phyloP scores from a whole-genome alignment of 2,797 vertebrate genomes.

The Poecilia velifera region DNA sequence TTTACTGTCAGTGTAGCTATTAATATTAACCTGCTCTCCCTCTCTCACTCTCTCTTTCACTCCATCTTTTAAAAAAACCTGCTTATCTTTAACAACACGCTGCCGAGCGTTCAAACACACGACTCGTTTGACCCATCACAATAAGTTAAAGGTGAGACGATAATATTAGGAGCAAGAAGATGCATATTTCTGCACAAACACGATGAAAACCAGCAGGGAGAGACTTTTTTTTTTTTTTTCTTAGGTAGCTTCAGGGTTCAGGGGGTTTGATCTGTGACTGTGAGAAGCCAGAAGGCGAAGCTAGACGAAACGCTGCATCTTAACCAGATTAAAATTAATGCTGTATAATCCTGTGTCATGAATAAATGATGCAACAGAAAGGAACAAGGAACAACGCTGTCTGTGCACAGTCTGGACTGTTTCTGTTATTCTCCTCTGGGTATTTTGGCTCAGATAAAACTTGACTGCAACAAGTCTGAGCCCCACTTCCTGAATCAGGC shows the following conservation, averaged over 20 bases:
- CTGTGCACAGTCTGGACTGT: conserved; percentile 51
- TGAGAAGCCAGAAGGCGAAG: background rate
- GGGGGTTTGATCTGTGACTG: conserved; percentile 25
- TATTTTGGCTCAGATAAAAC: conserved; percentile 69
- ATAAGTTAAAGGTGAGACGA: background rate
- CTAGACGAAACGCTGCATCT: conserved; percentile 7
- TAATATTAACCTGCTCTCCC: conserved; percentile 76
- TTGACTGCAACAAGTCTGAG: conserved; percentile 24
- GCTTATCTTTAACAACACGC: conserved; percentile 34
- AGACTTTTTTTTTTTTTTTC: conserved; percentile 1
- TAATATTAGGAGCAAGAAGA: background rate
- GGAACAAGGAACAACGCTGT: conserved; percentile 53
- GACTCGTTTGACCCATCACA: conserved; percentile 3
- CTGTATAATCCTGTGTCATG: conserved; percentile 67
- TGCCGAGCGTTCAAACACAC: conserved; percentile 27
- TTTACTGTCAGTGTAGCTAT: conserved; percentile 83
- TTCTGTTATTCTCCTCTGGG: conserved; percentile 69
- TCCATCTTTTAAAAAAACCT: conserved; percentile 43
- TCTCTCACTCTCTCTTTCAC: conserved; percentile 49
- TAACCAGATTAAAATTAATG: conserved; percentile 40
- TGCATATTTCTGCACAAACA: background rate
- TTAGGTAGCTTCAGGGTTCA: conserved; percentile 14
- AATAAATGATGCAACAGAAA: conserved; percentile 65
- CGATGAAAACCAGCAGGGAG: background rate
- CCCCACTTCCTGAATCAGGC: conserved; percentile 58